Evolutionary conservation across 2,797 vertebrate genomes (phyloP), one percentile per base, ranked within the genome.

Genomic region (Antrozous pallidus): DNA sequence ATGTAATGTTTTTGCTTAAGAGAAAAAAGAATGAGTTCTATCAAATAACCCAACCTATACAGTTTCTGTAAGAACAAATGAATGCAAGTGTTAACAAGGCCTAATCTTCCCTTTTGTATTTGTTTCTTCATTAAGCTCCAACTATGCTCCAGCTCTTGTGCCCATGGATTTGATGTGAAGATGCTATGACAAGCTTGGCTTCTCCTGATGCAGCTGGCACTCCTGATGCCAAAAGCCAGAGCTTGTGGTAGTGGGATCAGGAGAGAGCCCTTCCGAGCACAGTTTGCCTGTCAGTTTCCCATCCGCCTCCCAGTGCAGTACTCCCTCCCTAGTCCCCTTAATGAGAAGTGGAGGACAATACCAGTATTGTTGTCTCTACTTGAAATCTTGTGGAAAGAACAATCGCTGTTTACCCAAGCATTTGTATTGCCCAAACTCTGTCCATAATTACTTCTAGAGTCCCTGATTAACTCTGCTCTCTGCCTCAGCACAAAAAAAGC

Each of bases 401-500:
- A 99, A 98, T 98, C 75, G 92, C 98, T 99, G 98, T 99, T 99
- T 99, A 99, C 98, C 98, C 98, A 98, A 98, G 98, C 98, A 98
- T 97, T 98, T 95, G 83, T 87, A 85, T 98, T 98, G 97, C 98
- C 98, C 97, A 97, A 98, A 98, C 97, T 97, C 97, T 98, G 98
- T 91, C 87, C 36, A 96, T 98, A 98, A 98, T 99, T 98, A 98
- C 97, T 98, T 97, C 97, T 98, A 97, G 97, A 98, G 97, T 95
- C 96, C 98, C 98, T 98, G 98, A 99, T 99, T 98, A 98, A 98
- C 97, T 98, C 98, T 97, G 97, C 97, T 98, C 97, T 97, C 95
- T 70, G 96, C 98, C 98, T 97, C 89, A 90, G 97, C 95, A 98
- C 98, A 98, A 98, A 98, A 91, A 91, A 98, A 97, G 84, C 97